Conservation (phyloP, 2,113 vertebrate species). For the Pseudopodoces humilis region DNA sequence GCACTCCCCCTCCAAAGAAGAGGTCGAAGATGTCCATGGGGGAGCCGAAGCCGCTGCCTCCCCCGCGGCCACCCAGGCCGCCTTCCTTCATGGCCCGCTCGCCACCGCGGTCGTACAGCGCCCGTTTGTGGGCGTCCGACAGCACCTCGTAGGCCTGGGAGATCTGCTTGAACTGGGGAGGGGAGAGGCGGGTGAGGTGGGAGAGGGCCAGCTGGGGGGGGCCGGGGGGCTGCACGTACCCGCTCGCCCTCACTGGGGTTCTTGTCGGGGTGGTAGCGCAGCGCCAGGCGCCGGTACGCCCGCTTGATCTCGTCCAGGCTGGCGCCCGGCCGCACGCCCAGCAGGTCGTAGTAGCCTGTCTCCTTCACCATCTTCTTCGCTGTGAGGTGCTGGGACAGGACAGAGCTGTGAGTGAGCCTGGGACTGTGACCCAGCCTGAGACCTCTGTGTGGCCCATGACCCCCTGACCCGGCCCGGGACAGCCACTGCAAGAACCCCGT, state of each 20-base stretch:
- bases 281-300: conserved; percentile 55
- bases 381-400: not conserved
- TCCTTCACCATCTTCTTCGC: conserved; percentile 66
- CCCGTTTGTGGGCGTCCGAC: conserved; percentile 60
- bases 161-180: conserved; percentile 70
- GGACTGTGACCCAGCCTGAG: no score
- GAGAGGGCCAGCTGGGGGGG: fast-evolving
- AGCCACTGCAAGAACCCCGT: fast-evolving
- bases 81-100: conserved; percentile 67
- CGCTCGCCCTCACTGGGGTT: conserved; percentile 69
- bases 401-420: not conserved
- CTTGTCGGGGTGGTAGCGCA: conserved; percentile 72
- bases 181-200: fast-evolving
- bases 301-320: conserved; percentile 68
- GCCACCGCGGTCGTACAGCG: conserved; percentile 54
- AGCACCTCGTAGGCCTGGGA: conserved; percentile 72
- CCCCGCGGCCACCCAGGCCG: not conserved
- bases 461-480: no score
- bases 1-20: conserved; percentile 53
- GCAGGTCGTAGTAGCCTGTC: conserved; percentile 64
- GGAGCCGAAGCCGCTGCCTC: not conserved
- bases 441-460: fast-evolving
- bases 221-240: not conserved
- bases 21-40: conserved; percentile 71
- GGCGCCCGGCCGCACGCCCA: conserved; percentile 62